Percentiles rank a stretch among this genome's conserved stretches.
phyloP scores from a whole-genome alignment of 2,888 invertebrate genomes.

The Tenthredo notha region DNA sequence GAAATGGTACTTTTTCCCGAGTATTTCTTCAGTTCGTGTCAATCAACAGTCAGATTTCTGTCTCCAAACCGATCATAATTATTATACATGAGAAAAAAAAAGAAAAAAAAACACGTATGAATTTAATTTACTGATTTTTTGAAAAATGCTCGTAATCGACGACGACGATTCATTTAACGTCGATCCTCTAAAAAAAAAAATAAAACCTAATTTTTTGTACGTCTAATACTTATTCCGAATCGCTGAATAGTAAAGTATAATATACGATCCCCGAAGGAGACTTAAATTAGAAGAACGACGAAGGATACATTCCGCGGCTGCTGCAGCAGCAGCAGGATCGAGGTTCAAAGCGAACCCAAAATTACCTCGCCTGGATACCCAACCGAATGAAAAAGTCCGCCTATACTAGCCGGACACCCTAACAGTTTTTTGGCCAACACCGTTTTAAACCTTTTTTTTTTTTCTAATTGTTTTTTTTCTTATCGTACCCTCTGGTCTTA shows the following conservation, averaged over 20 bases:
- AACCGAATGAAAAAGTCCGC: conserved; percentile 27
- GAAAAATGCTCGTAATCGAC: background rate
- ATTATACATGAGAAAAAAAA: background rate
- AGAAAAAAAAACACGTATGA: background rate
- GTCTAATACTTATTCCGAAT: background rate
- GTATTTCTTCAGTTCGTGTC: background rate
- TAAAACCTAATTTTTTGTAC: background rate
- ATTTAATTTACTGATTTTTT: background rate
- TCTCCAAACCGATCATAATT: background rate
- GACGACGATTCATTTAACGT: background rate
- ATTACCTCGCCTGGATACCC: conserved; percentile 15
- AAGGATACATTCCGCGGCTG: conserved; percentile 41
- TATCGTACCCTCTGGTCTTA: background rate
- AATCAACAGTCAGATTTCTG: background rate
- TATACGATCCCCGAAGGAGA: background rate
- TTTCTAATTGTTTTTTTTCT: background rate
- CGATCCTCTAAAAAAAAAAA: background rate
- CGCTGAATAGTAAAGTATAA: background rate
- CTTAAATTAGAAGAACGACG: conserved; percentile 4
- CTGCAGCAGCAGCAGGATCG: background rate
- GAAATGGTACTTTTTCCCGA: background rate
- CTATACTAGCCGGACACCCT: conserved; percentile 13
- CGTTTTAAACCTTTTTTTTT: background rate
- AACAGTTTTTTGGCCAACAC: conserved; percentile 30
- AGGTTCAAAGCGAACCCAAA: conserved; percentile 1